Evolutionary conservation across 2,888 invertebrate genomes (phyloP).

Genomic region (Cephus spinipes): DNA sequence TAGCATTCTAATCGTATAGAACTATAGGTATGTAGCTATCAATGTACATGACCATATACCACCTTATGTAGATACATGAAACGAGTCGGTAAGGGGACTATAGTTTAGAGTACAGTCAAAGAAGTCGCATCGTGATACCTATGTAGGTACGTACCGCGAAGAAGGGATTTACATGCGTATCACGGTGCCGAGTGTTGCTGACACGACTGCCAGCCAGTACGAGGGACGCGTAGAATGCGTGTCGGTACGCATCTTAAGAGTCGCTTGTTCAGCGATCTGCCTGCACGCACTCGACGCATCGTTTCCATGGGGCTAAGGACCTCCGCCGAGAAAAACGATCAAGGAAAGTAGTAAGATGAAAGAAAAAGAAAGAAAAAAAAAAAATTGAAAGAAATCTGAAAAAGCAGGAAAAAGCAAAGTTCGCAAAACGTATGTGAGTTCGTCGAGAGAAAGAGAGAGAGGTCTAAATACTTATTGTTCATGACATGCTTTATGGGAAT

Average conservation of each 20-base stretch:
- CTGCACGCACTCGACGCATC: constrained; percentile 25
- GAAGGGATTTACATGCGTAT: constrained; percentile 63
- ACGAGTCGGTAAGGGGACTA: background rate
- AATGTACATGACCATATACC: no score
- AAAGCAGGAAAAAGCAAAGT: no score
- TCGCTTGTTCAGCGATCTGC: constrained; percentile 42
- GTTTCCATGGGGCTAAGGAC: constrained; percentile 7
- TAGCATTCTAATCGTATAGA: no score
- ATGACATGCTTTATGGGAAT: no score
- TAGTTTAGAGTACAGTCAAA: background rate
- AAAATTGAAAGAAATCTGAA: no score
- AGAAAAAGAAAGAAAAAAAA: no score
- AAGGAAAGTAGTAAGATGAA: no score
- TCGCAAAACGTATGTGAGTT: no score
- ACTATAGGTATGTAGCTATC: no score
- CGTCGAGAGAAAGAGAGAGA: no score
- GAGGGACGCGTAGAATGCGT: constrained; percentile 55
- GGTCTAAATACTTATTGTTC: no score
- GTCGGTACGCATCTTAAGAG: constrained; percentile 59
- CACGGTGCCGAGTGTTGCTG: constrained; percentile 57
- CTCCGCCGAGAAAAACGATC: background rate
- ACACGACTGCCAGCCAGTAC: constrained; percentile 59
- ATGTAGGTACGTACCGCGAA: constrained; percentile 31
- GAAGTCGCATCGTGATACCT: background rate
- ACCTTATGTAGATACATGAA: background rate